phyloP scores from a whole-genome alignment of 2,113 vertebrate genomes.

The Choloepus hoffmanni region DNA sequence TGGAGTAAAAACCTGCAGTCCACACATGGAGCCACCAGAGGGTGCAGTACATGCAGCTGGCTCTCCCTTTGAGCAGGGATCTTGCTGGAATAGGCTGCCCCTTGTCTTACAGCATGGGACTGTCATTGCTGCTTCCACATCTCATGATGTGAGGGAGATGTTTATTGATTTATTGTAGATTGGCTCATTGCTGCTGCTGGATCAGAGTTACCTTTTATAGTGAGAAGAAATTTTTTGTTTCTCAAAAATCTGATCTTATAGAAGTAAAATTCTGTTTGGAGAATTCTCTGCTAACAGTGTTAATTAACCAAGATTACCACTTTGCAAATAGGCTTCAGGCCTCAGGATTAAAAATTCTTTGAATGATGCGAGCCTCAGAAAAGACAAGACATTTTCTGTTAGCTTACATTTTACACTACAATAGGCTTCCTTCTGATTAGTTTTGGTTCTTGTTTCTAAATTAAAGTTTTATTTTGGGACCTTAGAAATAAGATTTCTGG shows the following conservation, averaged over 20 bases:
- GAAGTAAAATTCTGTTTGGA: neutral
- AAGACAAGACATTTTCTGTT: neutral
- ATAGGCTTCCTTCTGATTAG: neutral
- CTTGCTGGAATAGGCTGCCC: neutral
- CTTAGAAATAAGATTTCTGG: conserved; percentile 4
- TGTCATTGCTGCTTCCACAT: neutral
- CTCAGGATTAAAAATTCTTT: conserved; percentile 21
- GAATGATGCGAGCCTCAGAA: neutral
- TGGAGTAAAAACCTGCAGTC: neutral
- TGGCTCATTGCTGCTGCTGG: neutral
- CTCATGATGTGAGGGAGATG: neutral
- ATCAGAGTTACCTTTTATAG: neutral
- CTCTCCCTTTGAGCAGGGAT: neutral
- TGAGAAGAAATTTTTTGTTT: neutral
- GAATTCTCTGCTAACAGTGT: neutral
- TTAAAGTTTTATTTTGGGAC: conserved; percentile 5
- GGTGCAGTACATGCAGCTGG: neutral
- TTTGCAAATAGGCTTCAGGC: conserved; percentile 12
- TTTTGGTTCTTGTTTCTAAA: neutral
- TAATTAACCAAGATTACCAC: conserved; percentile 20
- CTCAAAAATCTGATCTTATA: neutral
- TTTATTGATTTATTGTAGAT: neutral
- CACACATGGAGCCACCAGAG: neutral
- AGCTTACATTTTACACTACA: neutral
- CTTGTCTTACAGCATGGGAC: neutral